Conservation (phyloP, 2,113 vertebrate genomes). For the Geothlypis trichas region DNA sequence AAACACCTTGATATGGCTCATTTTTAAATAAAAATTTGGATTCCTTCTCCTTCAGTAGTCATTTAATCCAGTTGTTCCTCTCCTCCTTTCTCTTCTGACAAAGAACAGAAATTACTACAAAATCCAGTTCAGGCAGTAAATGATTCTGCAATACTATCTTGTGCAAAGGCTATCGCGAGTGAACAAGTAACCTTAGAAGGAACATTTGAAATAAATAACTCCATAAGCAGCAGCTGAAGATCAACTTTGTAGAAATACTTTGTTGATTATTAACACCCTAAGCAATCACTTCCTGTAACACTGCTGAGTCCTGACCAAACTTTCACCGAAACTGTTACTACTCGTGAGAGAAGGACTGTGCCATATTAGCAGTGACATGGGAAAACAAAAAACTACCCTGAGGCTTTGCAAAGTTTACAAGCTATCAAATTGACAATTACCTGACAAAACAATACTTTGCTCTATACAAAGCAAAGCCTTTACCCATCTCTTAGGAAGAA, state of each 20-base stretch:
- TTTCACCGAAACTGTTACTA: neutral
- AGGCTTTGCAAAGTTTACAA: neutral
- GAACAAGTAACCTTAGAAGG: neutral
- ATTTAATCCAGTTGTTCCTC: neutral
- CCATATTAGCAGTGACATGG: fast-evolving
- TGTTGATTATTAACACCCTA: neutral
- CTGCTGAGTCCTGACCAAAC: neutral
- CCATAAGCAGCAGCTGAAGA: neutral
- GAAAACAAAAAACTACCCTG: neutral
- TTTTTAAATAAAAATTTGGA: neutral
- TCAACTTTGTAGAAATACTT: neutral
- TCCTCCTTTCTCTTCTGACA: neutral
- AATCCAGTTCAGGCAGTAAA: neutral
- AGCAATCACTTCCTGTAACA: neutral
- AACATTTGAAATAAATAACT: neutral
- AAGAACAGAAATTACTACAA: neutral
- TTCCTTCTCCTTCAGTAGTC: neutral
- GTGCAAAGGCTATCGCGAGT: neutral
- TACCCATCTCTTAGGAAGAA: neutral
- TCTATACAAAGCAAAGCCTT: neutral
- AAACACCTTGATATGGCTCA: neutral
- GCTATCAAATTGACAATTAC: neutral
- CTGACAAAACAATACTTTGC: neutral
- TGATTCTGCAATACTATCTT: neutral
- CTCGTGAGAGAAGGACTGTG: neutral